Evolutionary conservation across 2,113 vertebrate genomes (phyloP).

Genomic region (Pionites leucogaster): DNA sequence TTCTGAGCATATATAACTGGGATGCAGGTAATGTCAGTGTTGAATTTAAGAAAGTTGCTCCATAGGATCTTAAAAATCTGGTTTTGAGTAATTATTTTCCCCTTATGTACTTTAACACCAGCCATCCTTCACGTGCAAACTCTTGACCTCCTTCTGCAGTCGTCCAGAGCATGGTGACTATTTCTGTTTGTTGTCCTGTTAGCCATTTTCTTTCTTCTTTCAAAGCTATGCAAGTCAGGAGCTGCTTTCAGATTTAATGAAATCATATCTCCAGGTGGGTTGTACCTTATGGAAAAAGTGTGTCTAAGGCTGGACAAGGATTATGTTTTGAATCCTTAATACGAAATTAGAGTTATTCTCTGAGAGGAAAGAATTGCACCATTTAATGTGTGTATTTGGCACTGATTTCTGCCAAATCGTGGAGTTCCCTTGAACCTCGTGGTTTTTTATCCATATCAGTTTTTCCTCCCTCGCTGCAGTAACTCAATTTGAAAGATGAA

Average conservation of each 20-base stretch:
- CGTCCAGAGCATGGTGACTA: neutral
- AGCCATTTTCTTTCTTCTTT: neutral
- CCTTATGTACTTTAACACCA: neutral
- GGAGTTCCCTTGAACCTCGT: neutral
- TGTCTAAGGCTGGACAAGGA: neutral
- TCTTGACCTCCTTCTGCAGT: neutral
- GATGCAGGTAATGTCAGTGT: neutral
- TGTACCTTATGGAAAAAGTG: neutral
- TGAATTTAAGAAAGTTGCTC: neutral
- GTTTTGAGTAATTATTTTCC: neutral
- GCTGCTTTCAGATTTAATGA: neutral
- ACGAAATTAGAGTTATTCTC: neutral
- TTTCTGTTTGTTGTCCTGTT: neutral
- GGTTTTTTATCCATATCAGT: neutral
- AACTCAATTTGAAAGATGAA: neutral
- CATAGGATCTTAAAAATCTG: neutral
- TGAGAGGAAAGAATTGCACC: neutral
- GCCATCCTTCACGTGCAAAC: neutral
- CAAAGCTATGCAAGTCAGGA: neutral
- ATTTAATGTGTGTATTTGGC: neutral
- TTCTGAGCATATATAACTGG: neutral
- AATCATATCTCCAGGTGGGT: neutral
- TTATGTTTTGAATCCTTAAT: neutral
- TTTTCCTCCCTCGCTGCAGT: neutral
- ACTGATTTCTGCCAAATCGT: neutral